A percentile compares a stretch with the other conserved stretches of the same genome.
phyloP scores from a whole-genome alignment of 2,888 invertebrate species.

The Zygogramma bicolorata region DNA sequence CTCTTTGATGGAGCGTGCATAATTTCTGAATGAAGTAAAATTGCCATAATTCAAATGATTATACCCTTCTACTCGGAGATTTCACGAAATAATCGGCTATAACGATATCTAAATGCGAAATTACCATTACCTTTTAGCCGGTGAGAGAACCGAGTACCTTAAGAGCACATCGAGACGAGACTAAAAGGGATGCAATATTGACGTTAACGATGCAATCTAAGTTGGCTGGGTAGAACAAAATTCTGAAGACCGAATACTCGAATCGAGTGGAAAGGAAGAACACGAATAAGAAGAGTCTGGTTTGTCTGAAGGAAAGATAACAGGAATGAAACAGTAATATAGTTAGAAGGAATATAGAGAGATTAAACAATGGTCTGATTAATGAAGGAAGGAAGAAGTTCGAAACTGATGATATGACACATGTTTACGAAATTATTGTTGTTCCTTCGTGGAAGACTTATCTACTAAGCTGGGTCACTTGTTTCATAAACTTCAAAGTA shows the following conservation, averaged over 20 bases:
- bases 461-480: too few relatives aligned
- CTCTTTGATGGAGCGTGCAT: conserved; percentile 14
- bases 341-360: too few relatives aligned
- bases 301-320: conserved; percentile 14
- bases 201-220: conserved; percentile 40
- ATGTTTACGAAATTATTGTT: too few relatives aligned
- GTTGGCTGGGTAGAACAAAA: conserved; percentile 36
- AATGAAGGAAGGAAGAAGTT: too few relatives aligned
- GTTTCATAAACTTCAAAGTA: too few relatives aligned
- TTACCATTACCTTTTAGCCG: not conserved
- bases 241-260: conserved; percentile 24
- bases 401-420: too few relatives aligned
- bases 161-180: conserved; percentile 12
- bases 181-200: conserved; percentile 40
- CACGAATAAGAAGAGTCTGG: conserved; percentile 20
- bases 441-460: too few relatives aligned
- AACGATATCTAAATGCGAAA: conserved; percentile 17
- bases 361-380: too few relatives aligned
- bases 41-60: conserved; percentile 22
- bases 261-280: conserved; percentile 5
- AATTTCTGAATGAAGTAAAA: conserved; percentile 17
- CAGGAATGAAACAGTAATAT: not conserved
- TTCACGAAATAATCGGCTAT: conserved; percentile 27
- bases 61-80: conserved; percentile 21
- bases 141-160: not conserved